Conservation (phyloP, 2,797 vertebrate species). For the Myotis pilosus region DNA sequence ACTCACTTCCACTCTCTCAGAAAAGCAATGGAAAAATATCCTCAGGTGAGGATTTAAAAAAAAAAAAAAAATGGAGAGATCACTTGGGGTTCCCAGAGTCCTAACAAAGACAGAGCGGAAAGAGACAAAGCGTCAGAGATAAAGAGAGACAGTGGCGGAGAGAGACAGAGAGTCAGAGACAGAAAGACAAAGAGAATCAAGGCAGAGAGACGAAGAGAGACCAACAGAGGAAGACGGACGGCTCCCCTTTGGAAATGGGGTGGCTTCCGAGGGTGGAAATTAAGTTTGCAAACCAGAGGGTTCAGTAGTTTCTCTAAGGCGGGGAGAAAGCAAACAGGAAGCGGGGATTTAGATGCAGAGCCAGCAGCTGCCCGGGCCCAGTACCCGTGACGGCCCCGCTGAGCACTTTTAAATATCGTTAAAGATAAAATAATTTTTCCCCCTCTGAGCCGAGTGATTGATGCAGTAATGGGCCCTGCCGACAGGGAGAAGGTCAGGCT, state of each 20-base stretch:
- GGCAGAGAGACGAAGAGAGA: neutral
- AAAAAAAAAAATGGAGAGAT: neutral
- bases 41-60: neutral
- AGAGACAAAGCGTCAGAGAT: neutral
- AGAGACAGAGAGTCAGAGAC: neutral
- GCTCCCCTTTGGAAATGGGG: neutral
- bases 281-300: neutral
- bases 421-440: constrained; percentile 65
- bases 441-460: constrained; percentile 83
- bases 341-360: neutral
- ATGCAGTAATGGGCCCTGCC: constrained; percentile 84
- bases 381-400: neutral
- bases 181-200: neutral
- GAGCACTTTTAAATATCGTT: constrained; percentile 52
- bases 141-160: neutral
- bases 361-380: neutral
- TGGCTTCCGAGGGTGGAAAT: neutral
- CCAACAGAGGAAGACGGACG: accelerated
- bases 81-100: neutral
- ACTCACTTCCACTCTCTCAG: neutral
- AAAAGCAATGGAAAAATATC: no score
- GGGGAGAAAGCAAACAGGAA: neutral
- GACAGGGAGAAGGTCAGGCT: constrained; percentile 89
- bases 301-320: neutral
- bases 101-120: neutral